These are phyloP conservation scores for Caerostris darwini DNA, from an alignment of 1,140 invertebrate species.

Conservation along the genomic window DNA sequence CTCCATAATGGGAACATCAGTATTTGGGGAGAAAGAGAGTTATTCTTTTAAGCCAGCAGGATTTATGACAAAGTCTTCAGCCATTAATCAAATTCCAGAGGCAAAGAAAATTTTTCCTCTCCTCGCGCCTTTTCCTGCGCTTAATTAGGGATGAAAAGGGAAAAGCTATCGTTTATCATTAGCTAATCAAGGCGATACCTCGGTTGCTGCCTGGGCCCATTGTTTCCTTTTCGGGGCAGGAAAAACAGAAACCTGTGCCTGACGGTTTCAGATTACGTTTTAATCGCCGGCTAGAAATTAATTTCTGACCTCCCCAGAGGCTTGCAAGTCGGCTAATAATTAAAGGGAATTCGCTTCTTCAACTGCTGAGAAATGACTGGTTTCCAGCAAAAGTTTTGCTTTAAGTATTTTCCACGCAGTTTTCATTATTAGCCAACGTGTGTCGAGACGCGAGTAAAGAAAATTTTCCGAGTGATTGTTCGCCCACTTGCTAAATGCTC, in stretches of 20 bases:
- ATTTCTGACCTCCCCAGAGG: constrained; percentile 65
- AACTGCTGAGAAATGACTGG: constrained; percentile 1
- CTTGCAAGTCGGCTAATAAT: constrained; percentile 54
- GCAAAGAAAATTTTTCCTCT: constrained; percentile 61
- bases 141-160: constrained; percentile 77
- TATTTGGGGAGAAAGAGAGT: constrained; percentile 56
- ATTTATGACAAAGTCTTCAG: constrained; percentile 75
- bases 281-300: constrained; percentile 73
- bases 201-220: constrained; percentile 54
- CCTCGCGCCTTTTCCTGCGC: constrained; percentile 55
- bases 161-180: constrained; percentile 77
- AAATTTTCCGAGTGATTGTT: constrained; percentile 40
- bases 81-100: constrained; percentile 70
- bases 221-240: constrained; percentile 43
- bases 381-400: background rate
- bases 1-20: constrained; percentile 73
- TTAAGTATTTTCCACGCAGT: background rate
- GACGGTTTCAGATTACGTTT: constrained; percentile 71
- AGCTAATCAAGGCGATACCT: constrained; percentile 71
- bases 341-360: constrained; percentile 46
- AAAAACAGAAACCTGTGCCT: constrained; percentile 57
- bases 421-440: background rate
- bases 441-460: background rate
- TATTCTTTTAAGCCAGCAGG: constrained; percentile 74
- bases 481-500: background rate